These are phyloP conservation scores for Agonum fuliginosum DNA, from an alignment of 2,888 invertebrate genomes.

Conservation along the genomic window DNA sequence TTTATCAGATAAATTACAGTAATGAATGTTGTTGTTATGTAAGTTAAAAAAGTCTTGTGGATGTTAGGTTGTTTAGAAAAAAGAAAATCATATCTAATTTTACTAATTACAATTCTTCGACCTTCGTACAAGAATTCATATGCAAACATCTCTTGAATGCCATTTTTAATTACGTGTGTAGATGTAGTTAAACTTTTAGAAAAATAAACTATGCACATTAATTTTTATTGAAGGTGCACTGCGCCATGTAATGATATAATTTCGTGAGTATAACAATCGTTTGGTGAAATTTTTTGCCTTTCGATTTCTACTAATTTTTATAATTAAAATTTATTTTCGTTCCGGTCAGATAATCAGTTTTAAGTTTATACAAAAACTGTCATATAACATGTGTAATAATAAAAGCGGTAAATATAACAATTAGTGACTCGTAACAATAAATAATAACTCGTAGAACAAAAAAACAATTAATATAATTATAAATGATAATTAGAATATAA, in stretches of 20 bases:
- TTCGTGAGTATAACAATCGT: background rate
- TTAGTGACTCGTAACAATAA: too few species aligned
- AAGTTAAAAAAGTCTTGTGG: conserved; percentile 33
- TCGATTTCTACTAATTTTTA: conserved; percentile 4
- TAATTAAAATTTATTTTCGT: background rate
- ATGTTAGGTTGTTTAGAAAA: conserved; percentile 6
- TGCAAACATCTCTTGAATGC: conserved; percentile 27
- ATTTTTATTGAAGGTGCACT: conserved; percentile 1
- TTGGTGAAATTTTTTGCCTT: conserved; percentile 25
- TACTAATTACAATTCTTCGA: conserved; percentile 25
- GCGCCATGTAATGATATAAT: conserved; percentile 10
- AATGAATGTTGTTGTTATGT: conserved; percentile 24
- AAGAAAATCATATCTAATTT: conserved; percentile 45
- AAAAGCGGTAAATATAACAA: too few species aligned
- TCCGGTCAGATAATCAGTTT: background rate
- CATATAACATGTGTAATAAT: too few species aligned
- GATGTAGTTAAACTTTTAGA: background rate
- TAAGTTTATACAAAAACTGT: background rate
- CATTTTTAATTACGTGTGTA: conserved; percentile 16
- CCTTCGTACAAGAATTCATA: conserved; percentile 24
- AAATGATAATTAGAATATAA: too few species aligned
- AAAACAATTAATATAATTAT: too few species aligned
- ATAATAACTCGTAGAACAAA: too few species aligned
- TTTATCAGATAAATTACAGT: conserved; percentile 23
- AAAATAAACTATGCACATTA: conserved; percentile 18